Base-by-base conservation (phyloP, 1,140 invertebrate species). In the Nephila pilipes region DNA sequence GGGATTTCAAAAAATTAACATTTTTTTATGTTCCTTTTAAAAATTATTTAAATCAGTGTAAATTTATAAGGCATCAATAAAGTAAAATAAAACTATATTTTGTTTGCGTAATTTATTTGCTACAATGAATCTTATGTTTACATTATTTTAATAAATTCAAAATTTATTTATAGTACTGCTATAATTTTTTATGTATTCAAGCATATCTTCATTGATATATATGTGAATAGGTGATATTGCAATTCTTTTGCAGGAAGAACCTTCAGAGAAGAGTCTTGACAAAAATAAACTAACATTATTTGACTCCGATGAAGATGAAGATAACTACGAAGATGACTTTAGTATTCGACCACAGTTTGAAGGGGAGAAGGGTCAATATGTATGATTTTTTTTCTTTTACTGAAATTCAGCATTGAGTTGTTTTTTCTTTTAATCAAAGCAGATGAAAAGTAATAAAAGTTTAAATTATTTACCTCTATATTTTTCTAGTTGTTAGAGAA, bases 261-360 rank as follows among this genome's bases (percentile, higher is more conserved):
- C 20, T 12, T 1, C 18, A 29, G 18, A 36, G 18, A 87, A 29
- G 20, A 75, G 29, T 29, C n/a, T 25, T 25, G 63, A 20, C 25
- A 55, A 65, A 29, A 92, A 69, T 32, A 36, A 92, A 69, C 10
- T 92, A 8, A 92, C 85, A 85, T 57, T 92, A 69, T 92, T 92
- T 85, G 55, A 92, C 75, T 92, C 90, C 22, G 90, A 92, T 85
- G 75, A 22, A 54, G 90, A 92, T n/a, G 80, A 92, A 22, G 90
- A 92, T 20, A 69, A 85, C 16, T 85, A 25, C 75, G 81, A 69
- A 18, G 25, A 55, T 75, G 38, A 25, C 25, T 92, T 92, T 69
- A 69, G 85, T 38, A 85, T 92, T 55, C 58, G 81, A n/a, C 90
- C 90, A n/a, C 90, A 92, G 60, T 92, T 92, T 92, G 90, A 92